These are phyloP conservation scores for Rhabdomys pumilio DNA, from an alignment of 2,797 vertebrate species.

Conservation along the genomic window DNA sequence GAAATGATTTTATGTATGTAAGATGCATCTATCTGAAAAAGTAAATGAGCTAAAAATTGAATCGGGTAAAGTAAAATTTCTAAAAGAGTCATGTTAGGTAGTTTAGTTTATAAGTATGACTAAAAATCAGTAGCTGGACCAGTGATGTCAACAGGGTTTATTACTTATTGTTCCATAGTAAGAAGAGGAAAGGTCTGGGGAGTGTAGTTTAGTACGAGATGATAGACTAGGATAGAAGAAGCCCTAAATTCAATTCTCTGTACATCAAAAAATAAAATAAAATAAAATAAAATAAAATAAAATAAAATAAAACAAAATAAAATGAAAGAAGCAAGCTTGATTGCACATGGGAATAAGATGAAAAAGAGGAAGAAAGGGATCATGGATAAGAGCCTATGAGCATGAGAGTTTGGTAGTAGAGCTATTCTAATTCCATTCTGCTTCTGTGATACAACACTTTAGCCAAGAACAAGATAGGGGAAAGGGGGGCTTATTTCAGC, in stretches of 20 bases:
- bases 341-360: neutral
- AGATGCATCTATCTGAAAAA: neutral
- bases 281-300: neutral
- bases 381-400: fast-evolving
- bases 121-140: neutral
- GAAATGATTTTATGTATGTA: conserved; percentile 10
- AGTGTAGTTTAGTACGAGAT: neutral
- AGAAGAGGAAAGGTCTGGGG: neutral
- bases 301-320: neutral
- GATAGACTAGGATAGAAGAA: neutral
- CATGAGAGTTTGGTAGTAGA: neutral
- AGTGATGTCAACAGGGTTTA: neutral
- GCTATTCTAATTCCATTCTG: neutral
- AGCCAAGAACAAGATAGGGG: neutral
- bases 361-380: no score
- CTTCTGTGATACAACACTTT: neutral
- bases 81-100: conserved; percentile 21
- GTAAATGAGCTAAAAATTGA: neutral
- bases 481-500: neutral
- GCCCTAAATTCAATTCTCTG: neutral
- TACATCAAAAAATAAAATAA: neutral
- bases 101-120: neutral
- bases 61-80: neutral
- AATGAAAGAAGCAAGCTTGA: neutral
- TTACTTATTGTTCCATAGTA: neutral